Evolutionary conservation across 2,113 vertebrate species (phyloP), one percentile per base, ranked within the genome.

Genomic region (Pangasianodon gigas): DNA sequence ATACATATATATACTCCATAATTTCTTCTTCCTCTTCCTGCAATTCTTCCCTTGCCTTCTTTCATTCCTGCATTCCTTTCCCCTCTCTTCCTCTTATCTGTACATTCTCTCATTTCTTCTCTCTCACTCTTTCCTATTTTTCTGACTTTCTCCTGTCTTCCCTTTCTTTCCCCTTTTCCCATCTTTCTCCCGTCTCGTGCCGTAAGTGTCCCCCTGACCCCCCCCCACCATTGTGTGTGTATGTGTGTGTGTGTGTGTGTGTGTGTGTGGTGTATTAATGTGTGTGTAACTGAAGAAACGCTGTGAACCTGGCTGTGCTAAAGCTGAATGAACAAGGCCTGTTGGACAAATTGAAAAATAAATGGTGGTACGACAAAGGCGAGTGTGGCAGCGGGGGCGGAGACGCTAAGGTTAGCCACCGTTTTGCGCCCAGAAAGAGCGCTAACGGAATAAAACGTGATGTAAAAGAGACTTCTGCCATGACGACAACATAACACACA

Each of bases 301-400:
- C 98, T 96, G 98, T 99, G 98, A 99, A 99, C 98, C 98, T 99
- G 94, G 98, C 98, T 97, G 98, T 99, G 91, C 97, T 99, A 98
- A 99, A 99, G 98, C 98, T 99, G 98, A 99, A 99, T 98, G 98
- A 99, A 95, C 98, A 99, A 98, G 98, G 98, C 97, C 98, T 99
- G 95, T 99, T 99, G 98, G 98, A 99, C 98, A 99, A 99, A 99
- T 99, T 99, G 98, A 99, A 99, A 99, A 99, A 99, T 98, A 99
- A 99, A 98, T 99, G 98, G 98, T 99, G 98, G 98, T 99, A 99
- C 98, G 98, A 99, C 98, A 99, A 99, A 96, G 98, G 98, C 96
- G 98, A 99, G 91, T 99, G 98, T 95, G 98, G 98, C 97, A 99
- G 98, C 98, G 98, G 98, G 97, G 98, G 98, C 97, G 98, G 98